Evolutionary conservation across 1,140 invertebrate species (phyloP).

Genomic region (Platyura marginata): DNA sequence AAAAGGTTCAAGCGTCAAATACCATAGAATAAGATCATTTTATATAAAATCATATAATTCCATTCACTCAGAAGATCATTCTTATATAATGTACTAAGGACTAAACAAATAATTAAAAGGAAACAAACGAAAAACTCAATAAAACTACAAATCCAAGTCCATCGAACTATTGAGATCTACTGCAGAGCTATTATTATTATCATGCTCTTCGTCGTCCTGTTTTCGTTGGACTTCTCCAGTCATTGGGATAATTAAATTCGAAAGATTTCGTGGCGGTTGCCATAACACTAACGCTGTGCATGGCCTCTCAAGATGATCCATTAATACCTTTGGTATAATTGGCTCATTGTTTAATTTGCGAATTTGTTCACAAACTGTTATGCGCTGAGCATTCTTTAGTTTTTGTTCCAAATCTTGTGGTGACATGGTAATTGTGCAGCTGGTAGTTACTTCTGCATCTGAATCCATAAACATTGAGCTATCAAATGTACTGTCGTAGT

Average conservation of each 20-base stretch:
- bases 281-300: conserved; percentile 58
- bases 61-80: too few relatives aligned
- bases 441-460: not conserved
- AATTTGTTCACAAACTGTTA: conserved; percentile 49
- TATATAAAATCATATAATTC: too few relatives aligned
- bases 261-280: conserved; percentile 42
- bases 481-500: conserved; percentile 12
- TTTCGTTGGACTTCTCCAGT: conserved; percentile 7
- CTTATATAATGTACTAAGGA: too few relatives aligned
- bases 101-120: not conserved
- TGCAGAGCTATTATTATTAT: not conserved
- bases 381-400: conserved; percentile 30
- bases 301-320: conserved; percentile 35
- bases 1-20: too few relatives aligned
- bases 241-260: conserved; percentile 13
- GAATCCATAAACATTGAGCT: conserved; percentile 11
- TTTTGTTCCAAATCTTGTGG: conserved; percentile 27
- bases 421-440: conserved; percentile 12
- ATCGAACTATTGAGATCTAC: not conserved
- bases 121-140: not conserved
- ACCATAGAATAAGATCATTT: too few relatives aligned
- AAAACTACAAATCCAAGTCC: conserved; percentile 1
- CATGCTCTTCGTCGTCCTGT: conserved; percentile 16
- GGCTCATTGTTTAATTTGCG: conserved; percentile 36
- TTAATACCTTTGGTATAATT: conserved; percentile 14